Conservation (phyloP, 2,797 vertebrate genomes). For the Alca torda region DNA sequence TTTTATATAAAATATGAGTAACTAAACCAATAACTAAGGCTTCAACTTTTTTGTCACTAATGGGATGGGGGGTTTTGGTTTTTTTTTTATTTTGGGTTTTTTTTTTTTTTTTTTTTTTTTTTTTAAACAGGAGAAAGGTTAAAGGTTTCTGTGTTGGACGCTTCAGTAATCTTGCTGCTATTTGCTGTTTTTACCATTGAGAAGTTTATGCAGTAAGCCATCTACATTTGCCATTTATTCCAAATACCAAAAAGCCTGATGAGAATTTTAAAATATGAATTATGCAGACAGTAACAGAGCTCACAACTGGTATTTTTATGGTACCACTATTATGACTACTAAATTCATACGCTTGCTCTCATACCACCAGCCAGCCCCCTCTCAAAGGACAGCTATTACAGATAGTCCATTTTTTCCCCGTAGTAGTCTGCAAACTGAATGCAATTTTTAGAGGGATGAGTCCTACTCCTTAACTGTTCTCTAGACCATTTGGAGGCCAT, state of each 20-base stretch:
- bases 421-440: background rate
- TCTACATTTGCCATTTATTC: background rate
- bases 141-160: background rate
- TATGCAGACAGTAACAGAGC: background rate
- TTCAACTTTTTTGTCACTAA: background rate
- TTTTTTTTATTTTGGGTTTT: too few species aligned
- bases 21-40: background rate
- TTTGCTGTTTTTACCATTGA: background rate
- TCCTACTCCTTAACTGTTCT: background rate
- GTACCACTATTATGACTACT: background rate
- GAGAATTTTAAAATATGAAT: background rate
- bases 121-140: background rate
- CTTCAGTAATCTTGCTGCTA: background rate
- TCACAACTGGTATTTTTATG: background rate
- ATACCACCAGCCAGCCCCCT: background rate
- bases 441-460: background rate
- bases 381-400: background rate
- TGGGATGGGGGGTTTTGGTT: fast-evolving
- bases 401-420: background rate
- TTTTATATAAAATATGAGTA: background rate
- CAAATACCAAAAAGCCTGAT: background rate
- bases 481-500: background rate
- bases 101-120: background rate
- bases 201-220: background rate
- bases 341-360: background rate